These are phyloP conservation scores for Xerus rutilus DNA, from an alignment of 2,797 vertebrate species.

Conservation along the genomic window DNA sequence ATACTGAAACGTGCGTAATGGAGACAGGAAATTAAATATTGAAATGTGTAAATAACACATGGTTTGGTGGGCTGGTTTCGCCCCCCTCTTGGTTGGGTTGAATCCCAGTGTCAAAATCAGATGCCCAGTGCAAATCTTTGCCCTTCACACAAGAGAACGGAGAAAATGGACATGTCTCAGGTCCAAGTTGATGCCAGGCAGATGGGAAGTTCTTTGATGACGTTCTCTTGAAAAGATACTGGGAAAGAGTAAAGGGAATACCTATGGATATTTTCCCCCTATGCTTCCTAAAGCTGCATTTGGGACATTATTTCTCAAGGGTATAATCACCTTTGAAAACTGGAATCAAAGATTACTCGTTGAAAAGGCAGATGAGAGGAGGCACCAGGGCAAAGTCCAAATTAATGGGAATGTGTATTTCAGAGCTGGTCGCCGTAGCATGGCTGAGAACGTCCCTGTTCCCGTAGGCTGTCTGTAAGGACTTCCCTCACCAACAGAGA, in stretches of 20 bases:
- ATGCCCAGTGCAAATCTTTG: background rate
- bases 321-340: slow-evolving; percentile 45
- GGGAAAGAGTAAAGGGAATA: background rate
- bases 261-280: background rate
- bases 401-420: background rate
- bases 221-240: background rate
- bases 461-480: background rate
- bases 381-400: background rate
- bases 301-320: background rate
- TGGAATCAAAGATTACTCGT: background rate
- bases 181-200: background rate
- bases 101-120: slow-evolving; percentile 61
- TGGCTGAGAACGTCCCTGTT: background rate
- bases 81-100: background rate
- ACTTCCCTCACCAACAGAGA: background rate
- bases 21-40: slow-evolving; percentile 82
- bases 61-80: slow-evolving; percentile 62
- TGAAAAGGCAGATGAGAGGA: background rate
- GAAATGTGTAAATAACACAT: slow-evolving; percentile 80
- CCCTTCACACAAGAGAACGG: background rate
- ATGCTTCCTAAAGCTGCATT: background rate
- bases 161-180: slow-evolving; percentile 15
- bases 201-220: background rate
- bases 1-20: slow-evolving; percentile 77
- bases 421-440: background rate